Base-by-base conservation (phyloP, 2,113 vertebrate genomes). In the Lycaon pictus region DNA sequence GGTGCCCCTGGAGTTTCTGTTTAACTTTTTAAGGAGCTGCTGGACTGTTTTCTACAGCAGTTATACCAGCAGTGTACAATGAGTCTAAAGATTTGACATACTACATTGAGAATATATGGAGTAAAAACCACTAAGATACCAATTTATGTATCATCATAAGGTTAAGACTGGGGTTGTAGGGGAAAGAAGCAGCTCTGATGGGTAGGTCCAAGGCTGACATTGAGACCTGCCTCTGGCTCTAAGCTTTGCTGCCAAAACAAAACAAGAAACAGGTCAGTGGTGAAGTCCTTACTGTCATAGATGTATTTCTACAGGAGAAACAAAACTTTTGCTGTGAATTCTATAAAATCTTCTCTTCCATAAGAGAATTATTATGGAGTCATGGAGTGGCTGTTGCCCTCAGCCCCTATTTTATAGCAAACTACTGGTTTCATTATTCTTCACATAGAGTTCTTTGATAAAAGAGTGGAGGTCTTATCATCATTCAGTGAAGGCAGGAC, bases 121-220 rank as follows among this genome's bases (percentile, higher is more conserved):
- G n/a, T 29, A 17, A 5, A 74, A 51, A 11, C 22, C 19, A 60
- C 32, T 25, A 29, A 10, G 20, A 10, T 9, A 8, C 4, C 29
- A 7, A 2, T 4, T 20, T 19, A 4, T 7, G 11, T 9, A 2
- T 37, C 2, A 1, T 5, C 3, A 2, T 13, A 5, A 27, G 51
- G 65, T 23, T 35, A 20, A n/a, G 60, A 4, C 0, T 15, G 25
- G 53, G 5, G 20, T 15, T 4, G 51, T 15, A 9, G n/a, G 43
- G 20, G 43, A 55, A 60, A 60, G 15, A 16, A 29, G 27, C 35
- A 4, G 6, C 51, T 20, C n/a, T 1, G n/a, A 7, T 2, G 2
- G n/a, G 43, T 12, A 32, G 4, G 62, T 48, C 63, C 5, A 1
- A 4, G 77, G 77, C 27, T 48, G 23, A 20, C 63, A 29, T 23